Evolutionary conservation across 1,140 invertebrate species (phyloP).

Genomic region (Pseudomyrmex sp.): DNA sequence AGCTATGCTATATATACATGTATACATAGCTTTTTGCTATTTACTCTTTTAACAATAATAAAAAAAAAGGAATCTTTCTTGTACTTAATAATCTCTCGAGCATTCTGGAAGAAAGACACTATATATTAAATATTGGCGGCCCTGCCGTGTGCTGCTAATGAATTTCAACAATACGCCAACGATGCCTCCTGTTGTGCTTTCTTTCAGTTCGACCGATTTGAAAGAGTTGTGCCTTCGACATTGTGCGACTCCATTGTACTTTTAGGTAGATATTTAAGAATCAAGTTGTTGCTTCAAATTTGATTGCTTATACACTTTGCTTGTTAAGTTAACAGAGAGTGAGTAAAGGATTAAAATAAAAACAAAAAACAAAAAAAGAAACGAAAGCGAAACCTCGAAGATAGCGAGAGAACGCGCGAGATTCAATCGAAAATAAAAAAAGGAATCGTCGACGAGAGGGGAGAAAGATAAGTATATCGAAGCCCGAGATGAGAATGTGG

Average conservation of each 20-base stretch:
- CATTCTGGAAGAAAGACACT: slow-evolving; percentile 65
- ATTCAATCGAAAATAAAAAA: slow-evolving; percentile 13
- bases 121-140: slow-evolving; percentile 27
- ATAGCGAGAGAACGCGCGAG: slow-evolving; percentile 17
- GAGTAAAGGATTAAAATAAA: too few relatives aligned
- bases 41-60: slow-evolving; percentile 65
- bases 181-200: slow-evolving; percentile 72
- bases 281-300: slow-evolving; percentile 69
- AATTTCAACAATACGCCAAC: slow-evolving; percentile 65
- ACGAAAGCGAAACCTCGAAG: neutral
- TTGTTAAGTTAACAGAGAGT: slow-evolving; percentile 58
- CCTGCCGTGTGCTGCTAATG: slow-evolving; percentile 27
- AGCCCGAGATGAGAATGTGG: neutral
- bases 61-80: slow-evolving; percentile 59
- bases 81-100: slow-evolving; percentile 71
- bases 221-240: slow-evolving; percentile 73
- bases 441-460: slow-evolving; percentile 22
- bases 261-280: slow-evolving; percentile 70
- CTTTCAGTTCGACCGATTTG: slow-evolving; percentile 70
- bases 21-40: slow-evolving; percentile 68
- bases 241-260: slow-evolving; percentile 72
- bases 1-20: slow-evolving; percentile 32
- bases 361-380: neutral
- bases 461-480: neutral
- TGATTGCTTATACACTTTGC: slow-evolving; percentile 64